Evolutionary conservation across 2,888 invertebrate genomes (phyloP).

Genomic region (Anaspis maculata): DNA sequence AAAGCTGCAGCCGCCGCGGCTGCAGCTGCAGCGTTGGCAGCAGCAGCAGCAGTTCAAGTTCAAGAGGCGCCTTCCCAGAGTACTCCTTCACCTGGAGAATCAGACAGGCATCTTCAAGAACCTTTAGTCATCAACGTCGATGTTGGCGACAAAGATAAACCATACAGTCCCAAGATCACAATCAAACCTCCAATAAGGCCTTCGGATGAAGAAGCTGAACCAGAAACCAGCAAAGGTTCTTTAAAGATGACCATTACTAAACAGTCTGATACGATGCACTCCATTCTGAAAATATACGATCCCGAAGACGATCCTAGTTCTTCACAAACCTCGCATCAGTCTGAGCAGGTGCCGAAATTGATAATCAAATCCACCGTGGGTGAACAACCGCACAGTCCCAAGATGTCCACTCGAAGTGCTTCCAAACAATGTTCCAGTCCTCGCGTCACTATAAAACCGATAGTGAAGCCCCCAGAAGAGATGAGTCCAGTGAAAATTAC

Average conservation of each 20-base stretch:
- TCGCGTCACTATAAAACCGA: slow-evolving; percentile 42
- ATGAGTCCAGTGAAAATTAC: slow-evolving; percentile 36
- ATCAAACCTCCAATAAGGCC: slow-evolving; percentile 35
- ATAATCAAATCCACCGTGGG: slow-evolving; percentile 30
- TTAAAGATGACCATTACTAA: slow-evolving; percentile 41
- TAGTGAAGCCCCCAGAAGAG: slow-evolving; percentile 31
- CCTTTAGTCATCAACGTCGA: slow-evolving; percentile 24
- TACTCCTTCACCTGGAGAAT: no score
- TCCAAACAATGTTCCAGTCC: slow-evolving; percentile 35
- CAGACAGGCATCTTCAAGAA: no score
- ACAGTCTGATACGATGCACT: slow-evolving; percentile 36
- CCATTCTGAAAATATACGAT: slow-evolving; percentile 38
- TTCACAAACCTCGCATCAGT: slow-evolving; percentile 7
- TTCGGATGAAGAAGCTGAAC: slow-evolving; percentile 22
- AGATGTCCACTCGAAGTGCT: slow-evolving; percentile 37
- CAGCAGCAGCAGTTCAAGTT: no score
- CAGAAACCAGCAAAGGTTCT: slow-evolving; percentile 26
- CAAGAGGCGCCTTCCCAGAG: no score
- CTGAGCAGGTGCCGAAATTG: slow-evolving; percentile 30
- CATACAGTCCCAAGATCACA: slow-evolving; percentile 38
- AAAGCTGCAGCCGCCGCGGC: no score
- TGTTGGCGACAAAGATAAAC: slow-evolving; percentile 23
- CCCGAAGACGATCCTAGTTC: slow-evolving; percentile 28
- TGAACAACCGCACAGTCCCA: slow-evolving; percentile 38
- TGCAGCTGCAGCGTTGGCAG: no score